Evolutionary conservation across 2,888 invertebrate genomes (phyloP).

Genomic region (Melangyna quadrimaculata): DNA sequence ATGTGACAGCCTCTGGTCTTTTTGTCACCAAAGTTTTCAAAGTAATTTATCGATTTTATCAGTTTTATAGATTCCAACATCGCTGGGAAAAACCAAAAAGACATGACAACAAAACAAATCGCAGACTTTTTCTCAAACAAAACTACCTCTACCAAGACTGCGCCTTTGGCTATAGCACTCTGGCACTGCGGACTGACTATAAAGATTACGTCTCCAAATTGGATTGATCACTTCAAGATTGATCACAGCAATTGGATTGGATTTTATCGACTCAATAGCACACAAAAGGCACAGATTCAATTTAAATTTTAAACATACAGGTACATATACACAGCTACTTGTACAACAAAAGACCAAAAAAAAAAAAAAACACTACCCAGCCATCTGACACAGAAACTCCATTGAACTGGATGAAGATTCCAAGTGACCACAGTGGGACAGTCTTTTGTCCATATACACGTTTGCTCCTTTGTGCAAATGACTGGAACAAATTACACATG

Average conservation of each 20-base stretch:
- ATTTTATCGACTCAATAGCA: slow-evolving; percentile 45
- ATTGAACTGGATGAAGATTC: slow-evolving; percentile 41
- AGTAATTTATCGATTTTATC: slow-evolving; percentile 14
- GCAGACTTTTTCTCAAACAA: slow-evolving; percentile 7
- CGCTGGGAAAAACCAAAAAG: not conserved
- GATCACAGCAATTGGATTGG: slow-evolving; percentile 56
- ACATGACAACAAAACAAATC: slow-evolving; percentile 29
- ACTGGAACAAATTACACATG: slow-evolving; percentile 57
- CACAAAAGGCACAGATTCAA: not conserved
- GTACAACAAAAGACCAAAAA: slow-evolving; percentile 35
- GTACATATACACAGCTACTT: too few species aligned
- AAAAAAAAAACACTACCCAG: slow-evolving; percentile 7
- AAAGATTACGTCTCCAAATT: slow-evolving; percentile 60
- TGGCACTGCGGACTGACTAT: not conserved
- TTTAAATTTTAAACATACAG: not conserved
- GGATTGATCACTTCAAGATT: slow-evolving; percentile 65
- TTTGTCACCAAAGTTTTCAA: slow-evolving; percentile 50
- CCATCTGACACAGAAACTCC: not conserved
- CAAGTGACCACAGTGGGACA: slow-evolving; percentile 46
- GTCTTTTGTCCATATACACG: slow-evolving; percentile 16
- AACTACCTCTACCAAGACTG: not conserved
- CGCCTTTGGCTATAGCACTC: not conserved
- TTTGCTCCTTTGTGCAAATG: slow-evolving; percentile 52
- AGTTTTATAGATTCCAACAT: slow-evolving; percentile 7
- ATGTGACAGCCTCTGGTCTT: slow-evolving; percentile 4